Evolutionary conservation across 2,113 vertebrate species (phyloP), one percentile per base, ranked within the genome.

Genomic region (Calypte anna): DNA sequence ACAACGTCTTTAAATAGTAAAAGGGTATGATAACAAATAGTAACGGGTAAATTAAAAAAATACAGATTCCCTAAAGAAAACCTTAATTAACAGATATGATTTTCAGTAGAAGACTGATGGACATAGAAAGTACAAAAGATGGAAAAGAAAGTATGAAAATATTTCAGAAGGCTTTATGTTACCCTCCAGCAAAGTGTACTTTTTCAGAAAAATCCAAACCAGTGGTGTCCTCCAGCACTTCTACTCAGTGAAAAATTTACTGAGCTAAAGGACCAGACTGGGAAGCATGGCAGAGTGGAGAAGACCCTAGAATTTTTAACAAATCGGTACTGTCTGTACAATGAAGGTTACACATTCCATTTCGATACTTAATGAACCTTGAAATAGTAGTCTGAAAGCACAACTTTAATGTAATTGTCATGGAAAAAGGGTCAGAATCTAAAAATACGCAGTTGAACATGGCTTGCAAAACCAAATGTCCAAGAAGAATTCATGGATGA

Each of bases 51-150:
- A 50, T 48, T 28, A 7, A 31, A 2, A 80, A 81, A 80, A 53
- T 40, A 57, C 2, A 22, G 23, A 44, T 63, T 46, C 9, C 23
- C 31, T 43, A 83, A 79, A 82, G 18, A 58, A 40, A 63, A 54
- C 73, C 19, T 33, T 55, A 6, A 25, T 33, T 3, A 18, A 21
- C 4, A 48, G 2, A 5, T 62, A 27, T 4, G 2, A 2, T 4
- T 62, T 72, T 73, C 38, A 66, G 31, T 31, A 50, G 69, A 75
- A 85, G 53, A 20, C 19, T 44, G 27, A 59, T 40, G 40, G 62
- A 55, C 10, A 24, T 22, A 27, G 1, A 11, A 82, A 76, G 11
- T 40, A 40, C 11, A 11, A 40, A 40, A 40, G 38, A 40, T 40
- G 38, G 30, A 53, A 68, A 78, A 84, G 12, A 62, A 78, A 69